These are phyloP conservation scores for Emmelina monodactyla DNA, from an alignment of 2,888 invertebrate genomes.

Conservation along the genomic window DNA sequence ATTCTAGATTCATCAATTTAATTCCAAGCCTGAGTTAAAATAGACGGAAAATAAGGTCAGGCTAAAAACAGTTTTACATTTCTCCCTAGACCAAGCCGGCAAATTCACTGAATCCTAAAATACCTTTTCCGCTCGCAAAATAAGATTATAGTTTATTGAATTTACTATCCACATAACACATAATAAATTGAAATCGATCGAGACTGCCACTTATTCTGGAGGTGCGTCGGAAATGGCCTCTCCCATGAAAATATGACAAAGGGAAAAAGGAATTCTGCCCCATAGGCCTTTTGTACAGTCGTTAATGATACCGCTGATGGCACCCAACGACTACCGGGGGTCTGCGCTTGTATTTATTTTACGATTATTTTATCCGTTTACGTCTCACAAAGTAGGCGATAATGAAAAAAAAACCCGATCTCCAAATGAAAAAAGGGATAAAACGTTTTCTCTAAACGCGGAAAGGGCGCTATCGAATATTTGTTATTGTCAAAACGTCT, in stretches of 20 bases:
- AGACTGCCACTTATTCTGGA: constrained; percentile 23
- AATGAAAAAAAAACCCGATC: no score
- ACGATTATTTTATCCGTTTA: neutral
- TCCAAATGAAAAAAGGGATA: no score
- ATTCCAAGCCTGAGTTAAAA: no score
- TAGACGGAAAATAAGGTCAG: no score
- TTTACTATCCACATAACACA: constrained; percentile 8
- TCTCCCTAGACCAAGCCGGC: neutral
- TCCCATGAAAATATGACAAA: constrained; percentile 50
- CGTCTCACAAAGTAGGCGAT: no score
- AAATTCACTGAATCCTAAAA: neutral
- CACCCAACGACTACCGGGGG: constrained; percentile 31
- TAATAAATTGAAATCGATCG: constrained; percentile 13
- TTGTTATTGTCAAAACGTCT: neutral
- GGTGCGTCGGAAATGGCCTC: constrained; percentile 39
- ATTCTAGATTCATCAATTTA: no score
- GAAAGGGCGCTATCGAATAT: no score
- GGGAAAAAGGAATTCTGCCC: constrained; percentile 42
- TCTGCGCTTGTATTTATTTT: constrained; percentile 24
- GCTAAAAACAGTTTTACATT: neutral
- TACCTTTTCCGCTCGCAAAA: constrained; percentile 1
- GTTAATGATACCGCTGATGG: constrained; percentile 52
- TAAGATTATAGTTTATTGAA: constrained; percentile 3
- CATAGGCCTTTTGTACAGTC: constrained; percentile 58
- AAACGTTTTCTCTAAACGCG: neutral